phyloP scores from a whole-genome alignment of 2,888 invertebrate genomes.

The Limnephilus lunatus region DNA sequence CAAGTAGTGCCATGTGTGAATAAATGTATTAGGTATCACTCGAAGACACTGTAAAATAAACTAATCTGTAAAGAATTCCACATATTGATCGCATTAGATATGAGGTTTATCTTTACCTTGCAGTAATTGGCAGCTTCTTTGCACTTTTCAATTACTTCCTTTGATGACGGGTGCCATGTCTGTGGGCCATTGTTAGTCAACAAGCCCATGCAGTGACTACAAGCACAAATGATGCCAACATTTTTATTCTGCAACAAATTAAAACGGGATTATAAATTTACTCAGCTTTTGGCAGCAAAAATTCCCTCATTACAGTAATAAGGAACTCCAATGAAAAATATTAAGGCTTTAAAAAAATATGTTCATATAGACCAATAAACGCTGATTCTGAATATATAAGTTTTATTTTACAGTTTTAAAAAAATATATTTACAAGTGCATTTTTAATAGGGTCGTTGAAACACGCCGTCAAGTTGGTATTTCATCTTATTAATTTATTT shows the following conservation, averaged over 20 bases:
- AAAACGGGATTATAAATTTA: not conserved
- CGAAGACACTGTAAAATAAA: not conserved
- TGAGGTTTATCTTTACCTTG: constrained; percentile 71
- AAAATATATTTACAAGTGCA: no score
- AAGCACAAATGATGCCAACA: constrained; percentile 90
- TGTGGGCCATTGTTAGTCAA: constrained; percentile 86
- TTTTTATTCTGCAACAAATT: constrained; percentile 77
- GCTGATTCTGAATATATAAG: no score
- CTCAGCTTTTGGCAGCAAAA: not conserved
- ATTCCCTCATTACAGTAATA: not conserved
- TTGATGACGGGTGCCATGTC: constrained; percentile 88
- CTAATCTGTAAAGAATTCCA: not conserved
- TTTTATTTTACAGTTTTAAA: no score
- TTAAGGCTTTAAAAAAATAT: no score
- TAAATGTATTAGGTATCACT: not conserved
- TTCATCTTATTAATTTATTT: no score
- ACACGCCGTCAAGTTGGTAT: no score
- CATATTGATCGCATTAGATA: not conserved
- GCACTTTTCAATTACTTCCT: constrained; percentile 80
- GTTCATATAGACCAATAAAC: no score
- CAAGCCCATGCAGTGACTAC: constrained; percentile 89
- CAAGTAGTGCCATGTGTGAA: not conserved
- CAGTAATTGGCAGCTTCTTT: constrained; percentile 81
- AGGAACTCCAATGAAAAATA: no score
- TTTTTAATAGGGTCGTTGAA: no score